These are phyloP conservation scores for Stichodactyla helianthus DNA, from an alignment of 64 coral and sea anemone genomes.

Conservation along the genomic window DNA sequence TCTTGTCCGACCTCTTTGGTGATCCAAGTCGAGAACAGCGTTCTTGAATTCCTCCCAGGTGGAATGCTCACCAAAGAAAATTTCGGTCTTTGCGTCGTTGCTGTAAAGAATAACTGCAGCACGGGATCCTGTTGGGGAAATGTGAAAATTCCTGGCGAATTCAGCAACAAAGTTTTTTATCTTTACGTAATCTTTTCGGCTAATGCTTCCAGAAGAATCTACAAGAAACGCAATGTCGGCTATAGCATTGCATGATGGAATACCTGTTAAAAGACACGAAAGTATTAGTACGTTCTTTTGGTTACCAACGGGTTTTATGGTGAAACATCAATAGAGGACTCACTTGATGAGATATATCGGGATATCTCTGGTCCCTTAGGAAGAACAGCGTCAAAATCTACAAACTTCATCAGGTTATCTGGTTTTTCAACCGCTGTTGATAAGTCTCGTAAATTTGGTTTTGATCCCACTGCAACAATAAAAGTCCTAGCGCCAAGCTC, in stretches of 20 bases:
- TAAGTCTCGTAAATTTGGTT: conserved; percentile 33
- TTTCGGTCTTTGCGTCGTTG: neutral
- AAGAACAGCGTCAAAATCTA: neutral
- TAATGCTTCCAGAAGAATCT: conserved; percentile 28
- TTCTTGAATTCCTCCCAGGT: neutral
- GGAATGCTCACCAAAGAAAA: conserved; percentile 2
- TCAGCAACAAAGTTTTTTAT: conserved; percentile 1
- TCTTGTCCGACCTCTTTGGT: conserved; percentile 31
- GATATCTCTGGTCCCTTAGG: neutral
- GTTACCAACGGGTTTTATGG: neutral
- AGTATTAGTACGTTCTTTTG: neutral
- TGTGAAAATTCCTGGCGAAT: conserved; percentile 25
- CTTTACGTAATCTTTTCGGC: conserved; percentile 13
- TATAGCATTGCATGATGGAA: conserved; percentile 10
- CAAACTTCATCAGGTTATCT: conserved; percentile 44
- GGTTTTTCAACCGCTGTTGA: conserved; percentile 25
- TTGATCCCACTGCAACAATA: conserved; percentile 52
- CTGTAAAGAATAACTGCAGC: conserved; percentile 47
- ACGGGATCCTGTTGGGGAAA: conserved; percentile 30
- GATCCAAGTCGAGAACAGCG: conserved; percentile 9
- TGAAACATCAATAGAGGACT: neutral
- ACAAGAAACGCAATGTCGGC: conserved; percentile 18
- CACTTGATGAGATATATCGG: neutral
- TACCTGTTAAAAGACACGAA: neutral
- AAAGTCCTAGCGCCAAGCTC: conserved; percentile 47